These are phyloP conservation scores for Drosophila nebulosa DNA, from an alignment of 1,140 invertebrate species.

Conservation along the genomic window DNA sequence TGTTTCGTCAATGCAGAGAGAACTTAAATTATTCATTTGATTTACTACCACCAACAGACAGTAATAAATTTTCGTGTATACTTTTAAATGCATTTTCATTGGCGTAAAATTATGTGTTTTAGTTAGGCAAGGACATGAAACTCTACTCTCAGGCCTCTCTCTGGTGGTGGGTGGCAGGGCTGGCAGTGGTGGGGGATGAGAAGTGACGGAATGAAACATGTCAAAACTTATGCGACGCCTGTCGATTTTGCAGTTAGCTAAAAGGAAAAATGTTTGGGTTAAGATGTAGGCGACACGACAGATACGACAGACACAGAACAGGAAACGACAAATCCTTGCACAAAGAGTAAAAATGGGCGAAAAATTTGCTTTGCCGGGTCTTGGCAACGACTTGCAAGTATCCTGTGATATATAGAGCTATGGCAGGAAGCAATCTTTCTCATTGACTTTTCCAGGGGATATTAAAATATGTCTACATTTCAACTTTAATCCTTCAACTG, in stretches of 20 bases:
- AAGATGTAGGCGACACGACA: conserved; percentile 34
- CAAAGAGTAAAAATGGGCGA: background rate
- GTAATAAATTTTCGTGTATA: conserved; percentile 42
- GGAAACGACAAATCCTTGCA: conserved; percentile 39
- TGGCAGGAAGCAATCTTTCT: too few species aligned
- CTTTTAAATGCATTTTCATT: conserved; percentile 53
- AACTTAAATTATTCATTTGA: conserved; percentile 56
- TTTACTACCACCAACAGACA: conserved; percentile 45
- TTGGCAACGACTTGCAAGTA: background rate
- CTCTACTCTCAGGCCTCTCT: conserved; percentile 62
- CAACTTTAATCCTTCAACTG: too few species aligned
- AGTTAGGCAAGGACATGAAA: conserved; percentile 53
- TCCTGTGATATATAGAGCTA: background rate
- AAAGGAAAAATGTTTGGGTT: conserved; percentile 18
- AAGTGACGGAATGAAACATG: conserved; percentile 49
- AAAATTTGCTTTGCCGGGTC: background rate
- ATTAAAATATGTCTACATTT: too few species aligned
- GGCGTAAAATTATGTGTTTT: conserved; percentile 35
- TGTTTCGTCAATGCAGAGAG: conserved; percentile 17
- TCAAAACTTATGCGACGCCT: conserved; percentile 69
- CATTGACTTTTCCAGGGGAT: too few species aligned
- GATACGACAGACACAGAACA: conserved; percentile 47
- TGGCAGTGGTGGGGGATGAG: background rate
- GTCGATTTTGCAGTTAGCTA: conserved; percentile 59
- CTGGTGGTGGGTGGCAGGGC: background rate